Evolutionary conservation across 2,888 invertebrate genomes (phyloP), one percentile per base, ranked within the genome.

Genomic region (Pyrgus malvae): DNA sequence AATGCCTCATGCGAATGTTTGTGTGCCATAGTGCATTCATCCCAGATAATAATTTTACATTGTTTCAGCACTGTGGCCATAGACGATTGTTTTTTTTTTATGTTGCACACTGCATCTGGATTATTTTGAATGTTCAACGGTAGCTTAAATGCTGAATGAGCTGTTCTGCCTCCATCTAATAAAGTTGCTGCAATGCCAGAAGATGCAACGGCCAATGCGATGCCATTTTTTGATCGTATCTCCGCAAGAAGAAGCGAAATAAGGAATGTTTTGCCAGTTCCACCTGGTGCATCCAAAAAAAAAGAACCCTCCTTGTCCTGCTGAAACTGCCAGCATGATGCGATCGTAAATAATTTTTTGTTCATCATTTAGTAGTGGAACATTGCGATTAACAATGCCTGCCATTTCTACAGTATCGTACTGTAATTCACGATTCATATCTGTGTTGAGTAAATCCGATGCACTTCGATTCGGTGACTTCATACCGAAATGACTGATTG

Each of bases 91-190:
- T 64, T 62, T n/a, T n/a, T n/a, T n/a, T n/a, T n/a, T n/a, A n/a
- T n/a, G n/a, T n/a, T n/a, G n/a, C n/a, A n/a, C n/a, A n/a, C n/a
- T n/a, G n/a, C n/a, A n/a, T n/a, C n/a, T n/a, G n/a, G n/a, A n/a
- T n/a, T n/a, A n/a, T n/a, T n/a, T n/a, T n/a, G n/a, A n/a, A n/a
- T n/a, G n/a, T n/a, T n/a, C n/a, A n/a, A n/a, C n/a, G n/a, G n/a
- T n/a, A n/a, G n/a, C n/a, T n/a, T n/a, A n/a, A n/a, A n/a, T n/a
- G n/a, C n/a, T n/a, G n/a, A n/a, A n/a, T n/a, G n/a, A n/a, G n/a
- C 70, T 33, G 73, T 82, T 64, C 71, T 60, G 21, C 75, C 77
- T 56, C 76, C 70, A 59, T 69, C 63, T 35, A 85, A 63, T 45
- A 85, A 63, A 35, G 72, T 78, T 44, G 80, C 60, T 1, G 37